A percentile compares a stretch with the other conserved stretches of the same genome.
Conservation (phyloP, 2,113 vertebrate species). For the Sinocyclocheilus anshuiensis region DNA sequence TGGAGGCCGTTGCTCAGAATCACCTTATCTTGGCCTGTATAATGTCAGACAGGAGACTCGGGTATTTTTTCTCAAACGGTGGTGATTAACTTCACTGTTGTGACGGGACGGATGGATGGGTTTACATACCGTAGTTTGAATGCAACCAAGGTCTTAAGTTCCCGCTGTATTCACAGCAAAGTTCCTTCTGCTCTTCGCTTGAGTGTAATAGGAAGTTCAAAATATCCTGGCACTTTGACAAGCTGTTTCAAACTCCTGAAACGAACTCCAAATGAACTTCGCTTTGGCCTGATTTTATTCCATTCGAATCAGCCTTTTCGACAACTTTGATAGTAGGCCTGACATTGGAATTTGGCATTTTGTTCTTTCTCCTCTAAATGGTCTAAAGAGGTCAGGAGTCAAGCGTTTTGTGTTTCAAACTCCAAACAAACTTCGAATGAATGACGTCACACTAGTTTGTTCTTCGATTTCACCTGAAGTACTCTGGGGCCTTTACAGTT, state of each 20-base stretch:
- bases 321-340: too few relatives aligned
- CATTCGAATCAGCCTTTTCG: not conserved
- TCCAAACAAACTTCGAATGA: too few relatives aligned
- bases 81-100: constrained; percentile 31
- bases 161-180: too few relatives aligned
- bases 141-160: not conserved
- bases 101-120: constrained; percentile 17
- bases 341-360: too few relatives aligned
- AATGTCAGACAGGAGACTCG: constrained; percentile 32
- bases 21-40: constrained; percentile 46
- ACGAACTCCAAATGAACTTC: not conserved
- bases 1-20: constrained; percentile 47
- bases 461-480: too few relatives aligned
- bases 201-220: not conserved
- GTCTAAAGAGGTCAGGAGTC: too few relatives aligned
- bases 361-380: too few relatives aligned
- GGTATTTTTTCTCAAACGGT: constrained; percentile 5
- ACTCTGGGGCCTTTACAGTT: too few relatives aligned
- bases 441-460: too few relatives aligned
- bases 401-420: too few relatives aligned
- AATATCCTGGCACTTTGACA: not conserved
- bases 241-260: not conserved
- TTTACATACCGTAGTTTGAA: constrained; percentile 6
- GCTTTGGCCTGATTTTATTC: not conserved
- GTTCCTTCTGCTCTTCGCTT: not conserved